Evolutionary conservation across 2,797 vertebrate genomes (phyloP).

Genomic region (Coreius guichenoti): DNA sequence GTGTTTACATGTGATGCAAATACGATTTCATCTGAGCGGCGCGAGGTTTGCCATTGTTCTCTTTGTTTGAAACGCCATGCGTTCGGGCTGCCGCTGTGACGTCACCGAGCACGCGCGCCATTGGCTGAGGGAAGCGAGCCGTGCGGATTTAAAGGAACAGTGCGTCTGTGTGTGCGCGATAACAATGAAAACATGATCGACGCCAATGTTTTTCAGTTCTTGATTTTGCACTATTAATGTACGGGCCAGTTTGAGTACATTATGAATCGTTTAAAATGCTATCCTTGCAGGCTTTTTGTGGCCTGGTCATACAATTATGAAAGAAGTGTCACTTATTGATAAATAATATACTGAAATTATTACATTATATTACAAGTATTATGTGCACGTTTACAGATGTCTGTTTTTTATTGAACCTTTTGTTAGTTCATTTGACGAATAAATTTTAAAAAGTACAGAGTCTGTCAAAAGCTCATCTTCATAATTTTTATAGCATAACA

Average conservation of each 20-base stretch:
- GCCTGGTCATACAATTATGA: neutral
- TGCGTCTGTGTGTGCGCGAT: slow-evolving; percentile 39
- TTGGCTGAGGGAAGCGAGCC: slow-evolving; percentile 77
- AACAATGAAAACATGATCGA: neutral
- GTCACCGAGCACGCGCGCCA: slow-evolving; percentile 86
- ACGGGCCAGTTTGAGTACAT: too few relatives aligned
- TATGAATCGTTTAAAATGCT: neutral
- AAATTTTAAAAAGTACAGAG: rapidly evolving
- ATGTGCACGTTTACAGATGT: too few relatives aligned
- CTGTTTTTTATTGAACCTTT: too few relatives aligned
- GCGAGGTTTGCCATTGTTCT: slow-evolving; percentile 85
- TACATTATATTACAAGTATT: neutral
- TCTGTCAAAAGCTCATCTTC: neutral
- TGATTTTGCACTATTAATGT: neutral
- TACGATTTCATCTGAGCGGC: neutral
- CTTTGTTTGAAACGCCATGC: slow-evolving; percentile 98
- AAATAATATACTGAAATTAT: neutral
- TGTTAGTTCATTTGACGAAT: neutral
- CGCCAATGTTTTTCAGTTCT: too few relatives aligned
- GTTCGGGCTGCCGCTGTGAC: slow-evolving; percentile 89
- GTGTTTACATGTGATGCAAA: neutral
- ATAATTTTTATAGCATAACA: neutral
- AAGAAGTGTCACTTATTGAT: neutral
- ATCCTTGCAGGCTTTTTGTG: neutral
- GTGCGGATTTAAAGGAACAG: slow-evolving; percentile 82